These are phyloP conservation scores for Erebia epiphron DNA, from an alignment of 2,888 invertebrate genomes.

Conservation along the genomic window DNA sequence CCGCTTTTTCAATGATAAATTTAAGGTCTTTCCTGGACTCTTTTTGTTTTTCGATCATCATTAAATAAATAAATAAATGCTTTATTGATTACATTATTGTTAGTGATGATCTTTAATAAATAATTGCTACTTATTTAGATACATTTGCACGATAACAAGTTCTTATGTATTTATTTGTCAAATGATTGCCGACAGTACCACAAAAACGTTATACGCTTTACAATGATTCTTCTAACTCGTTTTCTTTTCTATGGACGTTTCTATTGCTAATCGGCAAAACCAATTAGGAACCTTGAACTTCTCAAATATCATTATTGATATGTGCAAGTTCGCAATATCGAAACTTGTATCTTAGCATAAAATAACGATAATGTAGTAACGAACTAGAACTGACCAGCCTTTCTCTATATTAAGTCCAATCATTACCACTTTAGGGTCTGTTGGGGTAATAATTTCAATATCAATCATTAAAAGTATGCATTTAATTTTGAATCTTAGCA, in stretches of 20 bases:
- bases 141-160: no score
- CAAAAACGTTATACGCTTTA: not conserved
- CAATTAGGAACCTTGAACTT: constrained; percentile 35
- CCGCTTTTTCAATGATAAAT: no score
- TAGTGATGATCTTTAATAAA: no score
- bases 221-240: not conserved
- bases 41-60: no score
- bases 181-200: no score
- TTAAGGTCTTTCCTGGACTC: no score
- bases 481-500: constrained; percentile 23
- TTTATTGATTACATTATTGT: no score
- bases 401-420: constrained; percentile 23
- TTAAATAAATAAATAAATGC: no score
- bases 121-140: no score
- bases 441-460: constrained; percentile 11
- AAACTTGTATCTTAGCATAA: constrained; percentile 24
- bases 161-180: no score
- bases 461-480: constrained; percentile 7
- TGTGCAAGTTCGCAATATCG: constrained; percentile 18
- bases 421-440: constrained; percentile 18
- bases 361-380: constrained; percentile 27
- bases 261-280: constrained; percentile 21
- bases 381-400: constrained; percentile 10
- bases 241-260: not conserved
- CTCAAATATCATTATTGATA: constrained; percentile 19